phyloP scores from a whole-genome alignment of 2,113 vertebrate species.

The Desmodus rotundus region DNA sequence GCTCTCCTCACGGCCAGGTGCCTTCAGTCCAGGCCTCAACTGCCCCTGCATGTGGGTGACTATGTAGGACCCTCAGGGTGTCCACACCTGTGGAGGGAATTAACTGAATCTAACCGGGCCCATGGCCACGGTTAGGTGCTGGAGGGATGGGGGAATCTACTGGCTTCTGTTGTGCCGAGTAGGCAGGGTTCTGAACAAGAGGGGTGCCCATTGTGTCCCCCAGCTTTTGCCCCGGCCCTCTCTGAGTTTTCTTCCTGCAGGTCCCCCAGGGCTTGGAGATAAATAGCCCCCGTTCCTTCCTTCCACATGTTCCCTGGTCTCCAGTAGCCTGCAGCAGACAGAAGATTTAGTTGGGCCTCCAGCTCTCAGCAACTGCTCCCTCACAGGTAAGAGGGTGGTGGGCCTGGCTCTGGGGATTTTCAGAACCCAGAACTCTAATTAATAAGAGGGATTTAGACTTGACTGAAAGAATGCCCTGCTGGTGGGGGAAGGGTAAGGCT shows the following conservation, averaged over 20 bases:
- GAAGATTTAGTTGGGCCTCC: neutral
- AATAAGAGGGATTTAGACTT: neutral
- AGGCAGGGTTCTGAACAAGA: neutral
- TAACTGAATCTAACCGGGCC: neutral
- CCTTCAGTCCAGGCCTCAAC: neutral
- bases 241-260: neutral
- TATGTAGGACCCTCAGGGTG: neutral
- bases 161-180: neutral
- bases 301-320: neutral
- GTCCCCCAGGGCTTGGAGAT: neutral
- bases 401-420: neutral
- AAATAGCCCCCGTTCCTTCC: neutral
- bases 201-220: neutral
- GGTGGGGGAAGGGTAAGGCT: neutral
- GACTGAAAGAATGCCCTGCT: neutral
- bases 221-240: neutral
- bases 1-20: neutral
- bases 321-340: neutral
- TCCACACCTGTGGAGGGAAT: neutral
- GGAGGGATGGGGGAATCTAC: neutral
- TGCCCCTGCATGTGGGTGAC: neutral
- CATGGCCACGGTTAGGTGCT: neutral
- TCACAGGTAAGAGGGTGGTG: neutral
- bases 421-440: neutral
- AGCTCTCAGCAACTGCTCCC: neutral